A percentile compares a stretch with the other conserved stretches of the same genome.
Evolutionary conservation across 2,113 vertebrate genomes (phyloP).

Genomic region (Cyphomyrus plagiostoma): DNA sequence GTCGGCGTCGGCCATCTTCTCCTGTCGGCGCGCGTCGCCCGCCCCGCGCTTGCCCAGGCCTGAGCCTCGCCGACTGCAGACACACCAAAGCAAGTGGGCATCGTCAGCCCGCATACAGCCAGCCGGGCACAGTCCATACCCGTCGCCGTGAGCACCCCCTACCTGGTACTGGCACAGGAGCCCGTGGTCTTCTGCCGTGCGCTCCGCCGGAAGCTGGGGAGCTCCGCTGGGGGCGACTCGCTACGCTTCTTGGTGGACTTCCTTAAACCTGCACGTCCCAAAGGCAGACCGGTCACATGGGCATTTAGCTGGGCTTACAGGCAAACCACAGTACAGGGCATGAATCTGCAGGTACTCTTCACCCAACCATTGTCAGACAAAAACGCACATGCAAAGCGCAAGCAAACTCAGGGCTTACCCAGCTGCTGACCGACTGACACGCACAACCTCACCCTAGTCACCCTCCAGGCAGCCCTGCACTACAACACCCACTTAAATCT

Average conservation of each 20-base stretch:
- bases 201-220: slow-evolving; percentile 99
- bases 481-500: not conserved
- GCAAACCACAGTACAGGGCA: not conserved
- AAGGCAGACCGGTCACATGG: not conserved
- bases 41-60: slow-evolving; percentile 99
- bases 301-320: not conserved
- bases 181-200: slow-evolving; percentile 99
- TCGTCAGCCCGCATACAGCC: not conserved
- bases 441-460: not conserved
- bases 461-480: not conserved
- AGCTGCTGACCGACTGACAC: not conserved
- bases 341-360: not conserved
- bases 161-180: slow-evolving; percentile 99
- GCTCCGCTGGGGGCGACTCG: slow-evolving; percentile 99
- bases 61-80: slow-evolving; percentile 95
- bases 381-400: not conserved
- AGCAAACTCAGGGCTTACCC: not conserved
- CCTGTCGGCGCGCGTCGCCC: slow-evolving; percentile 97
- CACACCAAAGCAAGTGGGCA: not conserved
- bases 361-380: not conserved
- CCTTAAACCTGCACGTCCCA: slow-evolving; percentile 72
- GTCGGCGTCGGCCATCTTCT: slow-evolving; percentile 98
- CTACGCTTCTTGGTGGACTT: slow-evolving; percentile 98
- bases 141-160: slow-evolving; percentile 16
- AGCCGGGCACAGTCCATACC: too few species aligned